Evolutionary conservation across 2,797 vertebrate genomes (phyloP), one percentile per base, ranked within the genome.

Genomic region (Carduelis carduelis): DNA sequence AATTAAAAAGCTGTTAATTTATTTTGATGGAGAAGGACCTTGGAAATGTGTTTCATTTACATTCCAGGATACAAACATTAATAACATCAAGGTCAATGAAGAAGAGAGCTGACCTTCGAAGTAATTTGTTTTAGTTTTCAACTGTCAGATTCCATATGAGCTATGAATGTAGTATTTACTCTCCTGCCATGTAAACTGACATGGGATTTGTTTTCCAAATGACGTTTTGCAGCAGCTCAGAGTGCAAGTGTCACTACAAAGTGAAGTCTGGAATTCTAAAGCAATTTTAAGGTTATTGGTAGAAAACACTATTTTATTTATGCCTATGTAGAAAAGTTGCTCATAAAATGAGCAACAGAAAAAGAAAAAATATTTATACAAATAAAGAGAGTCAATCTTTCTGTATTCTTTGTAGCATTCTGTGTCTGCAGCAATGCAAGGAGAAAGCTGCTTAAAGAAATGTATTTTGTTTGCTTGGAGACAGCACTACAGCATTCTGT

Each of bases 1-100:
- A 88, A 97, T 96, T 96, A 78, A 96, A 97, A 97, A 96, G 91
- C 70, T 90, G 76, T 82, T 97, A 95, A 96, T 96, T 97, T 96
- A 68, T 83, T 69, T 30, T 61, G 70, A 94, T 80, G 64, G 87
- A 83, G 91, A 95, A 93, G 30, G 37, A 92, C 63, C 8, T 55
- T 77, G 49, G 46, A 93, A 90, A 71, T 6, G 2, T 43, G 63
- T 64, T 96, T 97, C 89, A 87, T 96, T 96, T 96, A 88, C 88
- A 95, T 97, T 95, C 78, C 89, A 77, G 91, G 76, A 84, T 91
- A 86, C 84, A 95, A 90, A 97, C 44, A 50, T 92, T 76, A 94
- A 91, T 95, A 95, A 77, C 89, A 88, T 34, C 92, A 95, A 97
- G 95, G 92, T 94, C 84, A 96, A 68, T 44, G 72, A 82, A 88